A percentile compares a stretch with the other conserved stretches of the same genome.
Conservation (phyloP, 2,113 vertebrate species). For the Galeopterus variegatus region DNA sequence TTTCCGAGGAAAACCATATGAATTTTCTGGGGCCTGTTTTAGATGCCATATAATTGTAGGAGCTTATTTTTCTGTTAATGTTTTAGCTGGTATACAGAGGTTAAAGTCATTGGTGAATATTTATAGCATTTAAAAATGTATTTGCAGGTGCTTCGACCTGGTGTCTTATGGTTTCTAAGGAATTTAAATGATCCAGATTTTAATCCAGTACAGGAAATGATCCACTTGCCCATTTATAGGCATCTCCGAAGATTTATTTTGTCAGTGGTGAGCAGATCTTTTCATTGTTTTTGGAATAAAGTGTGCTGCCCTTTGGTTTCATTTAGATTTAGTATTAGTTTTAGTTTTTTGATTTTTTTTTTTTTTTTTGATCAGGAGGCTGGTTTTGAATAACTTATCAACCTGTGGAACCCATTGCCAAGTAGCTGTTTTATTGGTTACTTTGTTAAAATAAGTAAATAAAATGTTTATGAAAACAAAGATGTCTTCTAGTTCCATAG, state of each 20-base stretch:
- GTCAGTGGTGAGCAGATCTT: constrained; percentile 93
- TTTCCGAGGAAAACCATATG: background rate
- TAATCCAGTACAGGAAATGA: constrained; percentile 99
- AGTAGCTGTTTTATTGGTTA: background rate
- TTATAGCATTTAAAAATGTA: constrained; percentile 63
- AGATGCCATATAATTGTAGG: background rate
- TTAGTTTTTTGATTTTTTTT: background rate
- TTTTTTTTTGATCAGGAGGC: background rate
- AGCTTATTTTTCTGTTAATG: constrained; percentile 35
- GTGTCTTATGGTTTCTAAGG: constrained; percentile 98
- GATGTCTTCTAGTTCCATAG: background rate
- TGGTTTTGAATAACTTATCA: background rate
- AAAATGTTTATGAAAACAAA: background rate
- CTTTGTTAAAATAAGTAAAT: constrained; percentile 40
- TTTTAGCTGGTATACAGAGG: constrained; percentile 39
- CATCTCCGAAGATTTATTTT: constrained; percentile 98
- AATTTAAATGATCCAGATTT: constrained; percentile 99
- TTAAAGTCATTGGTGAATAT: background rate
- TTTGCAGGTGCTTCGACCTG: constrained; percentile 95
- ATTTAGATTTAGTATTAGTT: background rate
- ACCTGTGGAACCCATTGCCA: background rate
- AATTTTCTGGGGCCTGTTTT: constrained; percentile 14
- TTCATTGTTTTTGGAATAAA: constrained; percentile 31
- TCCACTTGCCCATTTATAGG: constrained; percentile 97
- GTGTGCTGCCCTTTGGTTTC: background rate